These are phyloP conservation scores for Cephus sareptanus DNA, from an alignment of 2,888 invertebrate species.

Conservation along the genomic window DNA sequence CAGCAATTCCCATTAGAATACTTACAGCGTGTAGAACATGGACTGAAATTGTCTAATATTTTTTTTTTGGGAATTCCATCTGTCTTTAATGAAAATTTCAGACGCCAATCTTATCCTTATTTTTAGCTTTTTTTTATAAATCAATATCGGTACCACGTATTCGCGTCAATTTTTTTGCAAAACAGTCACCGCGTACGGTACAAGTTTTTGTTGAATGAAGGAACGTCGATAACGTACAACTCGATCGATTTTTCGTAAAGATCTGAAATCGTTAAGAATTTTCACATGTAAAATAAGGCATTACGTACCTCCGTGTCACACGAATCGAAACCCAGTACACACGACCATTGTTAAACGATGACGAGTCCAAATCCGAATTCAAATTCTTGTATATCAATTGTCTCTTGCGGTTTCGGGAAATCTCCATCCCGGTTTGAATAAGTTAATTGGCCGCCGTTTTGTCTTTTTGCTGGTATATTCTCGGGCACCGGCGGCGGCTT, in stretches of 20 bases:
- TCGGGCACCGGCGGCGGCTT: not conserved
- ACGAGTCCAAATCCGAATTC: not conserved
- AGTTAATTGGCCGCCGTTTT: slow-evolving; percentile 2
- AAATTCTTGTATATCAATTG: not conserved
- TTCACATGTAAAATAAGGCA: not conserved
- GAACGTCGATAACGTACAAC: not conserved
- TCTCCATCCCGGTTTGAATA: not conserved
- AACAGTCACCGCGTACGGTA: not conserved
- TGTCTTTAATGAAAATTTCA: not conserved
- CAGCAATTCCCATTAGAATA: not conserved
- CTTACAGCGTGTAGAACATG: not conserved
- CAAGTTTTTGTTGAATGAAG: too few relatives aligned
- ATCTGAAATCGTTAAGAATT: not conserved
- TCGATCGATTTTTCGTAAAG: not conserved
- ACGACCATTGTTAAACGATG: not conserved
- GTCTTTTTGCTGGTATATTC: not conserved
- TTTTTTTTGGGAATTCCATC: not conserved
- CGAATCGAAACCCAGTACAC: not conserved
- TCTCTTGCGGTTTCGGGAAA: not conserved
- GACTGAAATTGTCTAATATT: not conserved
- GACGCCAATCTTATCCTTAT: too few relatives aligned
- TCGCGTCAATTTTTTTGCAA: not conserved
- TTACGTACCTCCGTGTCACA: not conserved
- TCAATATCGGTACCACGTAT: too few relatives aligned
- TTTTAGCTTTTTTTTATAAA: too few relatives aligned